Evolutionary conservation across 1,140 invertebrate species (phyloP), one percentile per base, ranked within the genome.

Genomic region (Diprion similis): DNA sequence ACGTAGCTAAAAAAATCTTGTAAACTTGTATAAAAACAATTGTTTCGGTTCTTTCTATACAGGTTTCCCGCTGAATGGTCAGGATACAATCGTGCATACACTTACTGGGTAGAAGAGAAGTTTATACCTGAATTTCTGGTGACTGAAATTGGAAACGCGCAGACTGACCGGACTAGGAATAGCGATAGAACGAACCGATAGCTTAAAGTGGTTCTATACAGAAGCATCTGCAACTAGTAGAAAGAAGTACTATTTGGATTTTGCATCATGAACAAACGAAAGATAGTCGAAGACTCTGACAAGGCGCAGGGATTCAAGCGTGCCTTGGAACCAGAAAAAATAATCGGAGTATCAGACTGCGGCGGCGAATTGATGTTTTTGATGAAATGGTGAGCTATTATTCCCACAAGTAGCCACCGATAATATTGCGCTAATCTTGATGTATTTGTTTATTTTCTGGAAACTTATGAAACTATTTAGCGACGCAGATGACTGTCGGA

Each of bases 331-430:
- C 93, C 95, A 46, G 94, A 97, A 73, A 94, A 93, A 86, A 97
- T 97, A 71, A 93, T 97, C 79, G 96, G 96, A 37, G 95, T 94
- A 0, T 96, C 96, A 72, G 93, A 97, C 84, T 94, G 94, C 8
- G 93, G 92, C 81, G 95, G 95, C n/a, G 94, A 95, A 86, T 85
- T 97, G 0, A 96, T 95, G 92, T 97, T 97, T 83, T 87, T 98
- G 13, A 95, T 98, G 86, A 96, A 96, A 91, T 98, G 96, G 95
- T 93, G 81, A 85, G 81, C 83, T 70, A 67, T 64, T 68, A 46
- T 72, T 68, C 4, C 59, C 66, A 10, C 68, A 19, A 67, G 66
- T 71, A 70, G 70, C 24, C 51, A 46, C 68, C 70, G 10, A 18
- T 18, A 59, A 10, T 15, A 17, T 64, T 64, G 59, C 17, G 8